phyloP scores from a whole-genome alignment of 2,888 invertebrate genomes.

The Amiota minor region DNA sequence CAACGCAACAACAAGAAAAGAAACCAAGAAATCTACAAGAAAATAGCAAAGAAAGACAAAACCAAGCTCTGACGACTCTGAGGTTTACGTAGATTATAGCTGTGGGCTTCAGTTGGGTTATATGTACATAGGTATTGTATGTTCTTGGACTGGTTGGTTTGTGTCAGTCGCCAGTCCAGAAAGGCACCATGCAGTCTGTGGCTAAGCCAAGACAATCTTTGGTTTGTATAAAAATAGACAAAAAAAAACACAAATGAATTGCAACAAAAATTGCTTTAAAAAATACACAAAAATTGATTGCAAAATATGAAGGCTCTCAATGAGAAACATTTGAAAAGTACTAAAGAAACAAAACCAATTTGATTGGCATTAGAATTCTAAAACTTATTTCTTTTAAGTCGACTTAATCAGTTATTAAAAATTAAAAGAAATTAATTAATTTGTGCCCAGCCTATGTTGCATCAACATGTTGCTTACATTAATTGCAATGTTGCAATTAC shows the following conservation, averaged over 20 bases:
- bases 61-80: background rate
- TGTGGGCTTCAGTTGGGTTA: constrained; percentile 15
- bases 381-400: no score
- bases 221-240: background rate
- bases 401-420: background rate
- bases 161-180: constrained; percentile 2
- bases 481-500: constrained; percentile 18
- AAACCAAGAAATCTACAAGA: constrained; percentile 32
- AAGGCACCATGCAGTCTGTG: constrained; percentile 26
- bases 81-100: background rate
- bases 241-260: background rate
- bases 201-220: background rate
- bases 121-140: no score
- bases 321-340: background rate
- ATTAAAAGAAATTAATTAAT: background rate
- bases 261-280: constrained; percentile 12
- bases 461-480: background rate
- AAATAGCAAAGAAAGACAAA: background rate
- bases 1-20: constrained; percentile 49
- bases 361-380: background rate
- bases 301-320: constrained; percentile 6
- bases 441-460: background rate
- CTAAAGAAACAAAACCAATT: background rate
- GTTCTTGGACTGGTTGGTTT: background rate
- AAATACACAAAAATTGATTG: constrained; percentile 23